Conservation (phyloP, 1,140 invertebrate species). For the Babylonia areolata region DNA sequence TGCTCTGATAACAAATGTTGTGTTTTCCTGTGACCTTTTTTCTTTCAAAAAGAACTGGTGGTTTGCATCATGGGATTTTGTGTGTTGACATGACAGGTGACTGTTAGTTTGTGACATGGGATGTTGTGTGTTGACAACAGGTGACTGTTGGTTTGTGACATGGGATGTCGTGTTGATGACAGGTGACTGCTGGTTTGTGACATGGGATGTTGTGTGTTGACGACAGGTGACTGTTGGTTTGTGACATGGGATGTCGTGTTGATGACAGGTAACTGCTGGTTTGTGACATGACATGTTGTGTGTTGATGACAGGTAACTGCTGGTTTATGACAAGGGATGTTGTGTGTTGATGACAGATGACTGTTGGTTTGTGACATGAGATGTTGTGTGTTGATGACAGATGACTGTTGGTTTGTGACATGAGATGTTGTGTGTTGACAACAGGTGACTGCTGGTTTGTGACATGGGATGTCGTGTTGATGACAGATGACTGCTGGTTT, state of each 20-base stretch:
- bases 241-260: background rate
- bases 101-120: constrained; percentile 2
- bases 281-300: no score
- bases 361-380: background rate
- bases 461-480: background rate
- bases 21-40: no score
- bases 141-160: background rate
- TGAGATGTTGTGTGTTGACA: background rate
- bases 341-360: background rate
- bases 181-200: background rate
- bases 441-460: background rate
- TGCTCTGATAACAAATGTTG: no score
- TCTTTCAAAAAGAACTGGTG: no score
- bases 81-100: background rate
- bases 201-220: background rate
- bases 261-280: background rate
- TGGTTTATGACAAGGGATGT: no score
- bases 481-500: background rate
- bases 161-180: background rate
- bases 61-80: background rate
- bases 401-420: background rate
- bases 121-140: background rate
- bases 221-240: background rate
- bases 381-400: background rate
- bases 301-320: no score